phyloP scores from a whole-genome alignment of 2,888 invertebrate genomes.

The Druceiella hillmani region DNA sequence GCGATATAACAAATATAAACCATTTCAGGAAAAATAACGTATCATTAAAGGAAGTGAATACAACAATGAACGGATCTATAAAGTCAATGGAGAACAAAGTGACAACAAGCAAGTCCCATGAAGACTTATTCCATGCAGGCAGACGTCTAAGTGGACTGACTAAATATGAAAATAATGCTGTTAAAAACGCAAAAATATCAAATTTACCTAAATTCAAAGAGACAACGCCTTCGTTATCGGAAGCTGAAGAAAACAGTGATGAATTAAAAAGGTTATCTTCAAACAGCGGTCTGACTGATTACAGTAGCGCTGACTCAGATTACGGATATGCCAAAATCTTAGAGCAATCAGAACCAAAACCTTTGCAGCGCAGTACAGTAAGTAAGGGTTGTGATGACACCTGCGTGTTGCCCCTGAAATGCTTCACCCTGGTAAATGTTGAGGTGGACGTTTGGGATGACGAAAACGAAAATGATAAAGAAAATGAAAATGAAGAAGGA shows the following conservation, averaged over 20 bases:
- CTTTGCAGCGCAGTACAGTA: constrained; percentile 40
- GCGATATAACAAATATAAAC: too few species aligned
- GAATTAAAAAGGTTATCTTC: too few species aligned
- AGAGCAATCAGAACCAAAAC: constrained; percentile 53
- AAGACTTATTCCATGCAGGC: constrained; percentile 6
- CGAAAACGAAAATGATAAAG: constrained; percentile 29
- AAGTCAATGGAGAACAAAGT: too few species aligned
- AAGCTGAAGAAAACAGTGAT: too few species aligned
- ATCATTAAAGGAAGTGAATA: too few species aligned
- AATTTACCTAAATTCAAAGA: too few species aligned
- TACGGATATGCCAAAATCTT: constrained; percentile 59
- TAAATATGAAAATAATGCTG: constrained; percentile 2
- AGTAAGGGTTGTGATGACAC: constrained; percentile 37
- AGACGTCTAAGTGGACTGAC: constrained; percentile 11
- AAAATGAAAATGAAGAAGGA: constrained; percentile 24
- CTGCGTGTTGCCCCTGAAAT: constrained; percentile 48
- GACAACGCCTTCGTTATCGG: too few species aligned
- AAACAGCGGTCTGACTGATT: constrained; percentile 40
- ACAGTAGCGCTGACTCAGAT: constrained; percentile 53
- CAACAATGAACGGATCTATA: too few species aligned
- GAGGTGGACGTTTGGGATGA: constrained; percentile 41
- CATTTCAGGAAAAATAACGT: too few species aligned
- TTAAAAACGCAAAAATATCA: constrained; percentile 2
- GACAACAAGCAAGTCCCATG: too few species aligned
- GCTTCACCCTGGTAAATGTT: constrained; percentile 44